These are phyloP conservation scores for Actinernus sp. DNA, from an alignment of 92 coral and sea anemone species.

Conservation along the genomic window DNA sequence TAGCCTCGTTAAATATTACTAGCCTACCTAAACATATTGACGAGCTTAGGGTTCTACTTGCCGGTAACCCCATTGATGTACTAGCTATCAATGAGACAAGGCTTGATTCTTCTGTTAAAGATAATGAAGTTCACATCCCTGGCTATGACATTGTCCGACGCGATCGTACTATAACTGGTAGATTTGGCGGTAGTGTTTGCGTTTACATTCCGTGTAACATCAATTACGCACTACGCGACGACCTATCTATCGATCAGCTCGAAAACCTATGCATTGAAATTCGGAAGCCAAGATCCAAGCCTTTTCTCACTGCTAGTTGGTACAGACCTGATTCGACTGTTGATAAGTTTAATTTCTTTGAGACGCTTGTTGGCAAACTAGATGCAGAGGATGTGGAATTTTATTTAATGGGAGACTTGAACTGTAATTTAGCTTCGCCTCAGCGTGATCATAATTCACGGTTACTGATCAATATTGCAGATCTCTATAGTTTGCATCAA, in stretches of 20 bases:
- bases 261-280: neutral
- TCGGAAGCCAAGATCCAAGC: neutral
- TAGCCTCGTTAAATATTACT: constrained; percentile 26
- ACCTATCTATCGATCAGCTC: neutral
- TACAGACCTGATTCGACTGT: neutral
- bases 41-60: constrained; percentile 5
- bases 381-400: neutral
- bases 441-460: neutral
- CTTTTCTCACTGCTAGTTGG: neutral
- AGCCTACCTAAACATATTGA: constrained; percentile 39
- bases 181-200: constrained; percentile 31
- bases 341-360: neutral
- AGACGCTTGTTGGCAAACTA: neutral
- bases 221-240: neutral
- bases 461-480: neutral
- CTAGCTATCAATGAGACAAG: constrained; percentile 39
- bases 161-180: constrained; percentile 16
- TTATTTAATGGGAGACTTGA: neutral
- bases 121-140: constrained; percentile 9
- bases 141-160: constrained; percentile 17
- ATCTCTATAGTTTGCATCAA: constrained; percentile 8
- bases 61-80: neutral
- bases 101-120: constrained; percentile 17
- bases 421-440: neutral
- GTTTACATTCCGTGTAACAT: neutral